These are phyloP conservation scores for Plestiodon gilberti DNA, from an alignment of 2,113 vertebrate genomes.

Conservation along the genomic window DNA sequence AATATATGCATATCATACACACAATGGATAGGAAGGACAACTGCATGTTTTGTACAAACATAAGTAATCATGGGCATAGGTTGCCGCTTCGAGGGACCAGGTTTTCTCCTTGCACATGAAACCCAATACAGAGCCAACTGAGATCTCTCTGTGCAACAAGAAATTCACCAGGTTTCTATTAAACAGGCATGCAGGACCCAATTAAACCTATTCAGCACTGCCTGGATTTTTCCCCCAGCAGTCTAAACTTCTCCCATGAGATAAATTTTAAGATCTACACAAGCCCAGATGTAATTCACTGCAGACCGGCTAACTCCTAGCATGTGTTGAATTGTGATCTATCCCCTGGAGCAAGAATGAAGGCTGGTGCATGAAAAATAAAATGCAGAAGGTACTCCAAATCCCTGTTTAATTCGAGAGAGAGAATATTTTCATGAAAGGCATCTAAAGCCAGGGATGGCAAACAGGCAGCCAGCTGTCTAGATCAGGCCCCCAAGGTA, in stretches of 20 bases:
- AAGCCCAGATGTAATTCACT: conserved; percentile 41
- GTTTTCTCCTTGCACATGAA: neutral
- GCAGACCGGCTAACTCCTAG: conserved; percentile 47
- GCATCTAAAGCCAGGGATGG: neutral
- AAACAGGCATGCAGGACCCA: conserved; percentile 57
- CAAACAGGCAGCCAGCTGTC: too few relatives aligned
- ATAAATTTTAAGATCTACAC: conserved; percentile 33
- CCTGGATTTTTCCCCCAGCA: conserved; percentile 42
- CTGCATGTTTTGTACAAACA: too few relatives aligned
- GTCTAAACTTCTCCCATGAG: conserved; percentile 54
- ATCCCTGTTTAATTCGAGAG: neutral
- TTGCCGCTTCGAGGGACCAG: neutral
- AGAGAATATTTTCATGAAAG: neutral
- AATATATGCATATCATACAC: too few relatives aligned
- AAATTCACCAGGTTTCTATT: conserved; percentile 38
- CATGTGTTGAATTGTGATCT: conserved; percentile 24
- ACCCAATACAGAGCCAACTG: conserved; percentile 2
- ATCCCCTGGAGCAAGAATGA: conserved; percentile 38
- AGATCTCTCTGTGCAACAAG: conserved; percentile 5
- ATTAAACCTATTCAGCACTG: conserved; percentile 51
- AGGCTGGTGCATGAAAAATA: conserved; percentile 7
- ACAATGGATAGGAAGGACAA: neutral
- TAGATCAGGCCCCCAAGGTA: neutral
- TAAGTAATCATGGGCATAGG: neutral
- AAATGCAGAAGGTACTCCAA: neutral